Conservation (phyloP, 1,140 invertebrate genomes). For the Pteromalus puparum region DNA sequence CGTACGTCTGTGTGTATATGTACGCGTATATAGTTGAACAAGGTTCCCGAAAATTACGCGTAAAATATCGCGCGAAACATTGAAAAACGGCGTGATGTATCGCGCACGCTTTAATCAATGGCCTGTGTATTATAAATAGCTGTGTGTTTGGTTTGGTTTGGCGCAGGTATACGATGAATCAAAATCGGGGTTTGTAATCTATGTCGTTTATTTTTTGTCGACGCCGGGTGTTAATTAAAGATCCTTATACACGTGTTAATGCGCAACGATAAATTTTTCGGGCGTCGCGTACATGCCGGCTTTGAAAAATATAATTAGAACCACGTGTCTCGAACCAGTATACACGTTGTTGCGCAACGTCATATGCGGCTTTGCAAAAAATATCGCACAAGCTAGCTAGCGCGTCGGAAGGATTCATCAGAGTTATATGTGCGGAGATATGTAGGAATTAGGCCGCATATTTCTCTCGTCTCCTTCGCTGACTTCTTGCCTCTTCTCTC, state of each 20-base stretch:
- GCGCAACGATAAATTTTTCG: too few relatives aligned
- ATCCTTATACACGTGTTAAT: neutral
- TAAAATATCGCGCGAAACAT: conserved; percentile 43
- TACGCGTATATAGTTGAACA: neutral
- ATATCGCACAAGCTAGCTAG: conserved; percentile 26
- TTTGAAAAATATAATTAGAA: conserved; percentile 39
- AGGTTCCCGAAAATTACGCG: conserved; percentile 23
- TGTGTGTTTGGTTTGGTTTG: too few relatives aligned
- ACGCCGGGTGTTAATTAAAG: neutral
- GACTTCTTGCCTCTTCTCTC: neutral
- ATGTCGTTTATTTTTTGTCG: neutral
- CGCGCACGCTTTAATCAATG: conserved; percentile 1
- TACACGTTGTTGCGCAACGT: too few relatives aligned
- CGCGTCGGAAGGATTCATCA: conserved; percentile 37
- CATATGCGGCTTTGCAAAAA: neutral
- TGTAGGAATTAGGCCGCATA: neutral
- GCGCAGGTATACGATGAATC: neutral
- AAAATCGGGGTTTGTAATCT: neutral
- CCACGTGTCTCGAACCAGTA: conserved; percentile 21
- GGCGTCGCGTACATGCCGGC: too few relatives aligned
- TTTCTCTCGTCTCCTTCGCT: neutral
- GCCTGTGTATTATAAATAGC: neutral
- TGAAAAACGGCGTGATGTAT: conserved; percentile 1
- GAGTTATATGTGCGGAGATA: neutral
- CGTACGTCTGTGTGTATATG: neutral